Conservation (phyloP, 2,113 vertebrate species). For the Athene cunicularia region DNA sequence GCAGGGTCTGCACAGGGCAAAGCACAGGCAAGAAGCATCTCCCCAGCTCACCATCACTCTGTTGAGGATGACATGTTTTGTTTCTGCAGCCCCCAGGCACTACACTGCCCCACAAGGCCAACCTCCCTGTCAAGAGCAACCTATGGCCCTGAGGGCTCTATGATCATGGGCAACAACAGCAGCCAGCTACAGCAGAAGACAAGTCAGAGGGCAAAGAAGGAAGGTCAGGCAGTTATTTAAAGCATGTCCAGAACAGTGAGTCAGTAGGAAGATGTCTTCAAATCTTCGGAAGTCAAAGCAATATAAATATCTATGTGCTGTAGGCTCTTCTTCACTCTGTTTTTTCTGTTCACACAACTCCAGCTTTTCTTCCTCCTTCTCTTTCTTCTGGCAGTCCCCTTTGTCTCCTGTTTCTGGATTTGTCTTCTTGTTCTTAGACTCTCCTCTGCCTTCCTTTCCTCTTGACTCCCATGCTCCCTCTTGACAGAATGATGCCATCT, state of each 20-base stretch:
- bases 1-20: not conserved
- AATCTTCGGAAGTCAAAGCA: not conserved
- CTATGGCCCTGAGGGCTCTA: not conserved
- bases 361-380: not conserved
- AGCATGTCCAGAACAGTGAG: not conserved
- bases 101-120: rapidly evolving
- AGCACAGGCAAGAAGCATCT: not conserved
- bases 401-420: not conserved
- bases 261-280: not conserved
- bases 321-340: not conserved
- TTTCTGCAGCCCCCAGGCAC: not conserved
- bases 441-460: not conserved
- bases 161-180: not conserved
- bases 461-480: not conserved
- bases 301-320: not conserved
- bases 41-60: rapidly evolving
- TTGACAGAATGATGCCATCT: not conserved
- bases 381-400: not conserved
- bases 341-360: not conserved
- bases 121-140: not conserved
- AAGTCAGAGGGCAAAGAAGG: not conserved
- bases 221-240: not conserved
- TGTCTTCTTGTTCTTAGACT: not conserved
- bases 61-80: not conserved
- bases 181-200: not conserved